Evolutionary conservation across 2,888 invertebrate species (phyloP), one percentile per base, ranked within the genome.

Genomic region (Harmothoe impar): DNA sequence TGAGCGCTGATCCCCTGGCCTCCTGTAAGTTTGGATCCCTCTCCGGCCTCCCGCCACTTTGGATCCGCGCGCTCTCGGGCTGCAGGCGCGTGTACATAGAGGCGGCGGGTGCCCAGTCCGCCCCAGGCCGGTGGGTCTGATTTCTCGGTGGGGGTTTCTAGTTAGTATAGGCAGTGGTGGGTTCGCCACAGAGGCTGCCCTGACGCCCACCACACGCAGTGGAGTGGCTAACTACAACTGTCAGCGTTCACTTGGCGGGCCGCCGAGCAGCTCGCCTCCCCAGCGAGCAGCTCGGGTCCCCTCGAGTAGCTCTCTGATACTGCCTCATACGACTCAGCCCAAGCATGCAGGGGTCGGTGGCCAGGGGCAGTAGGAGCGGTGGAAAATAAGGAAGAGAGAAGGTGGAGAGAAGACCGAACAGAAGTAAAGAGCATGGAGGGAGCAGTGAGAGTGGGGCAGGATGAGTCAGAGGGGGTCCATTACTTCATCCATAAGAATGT

Each of bases 211-310:
- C 77, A 52, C 84, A 84, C 51, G 43, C 84, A 84, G 84, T 43
- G 23, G 84, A 84, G 84, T 84, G 84, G 84, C 52, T 84, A 84
- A 84, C 84, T 51, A 43, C 84, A 84, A 33, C 84, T 84, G 51
- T 84, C 84, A 43, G 84, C 84, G 52, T 43, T 33, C 51, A 84
- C 84, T 84, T 43, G 84, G 84, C 25, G 25, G 78, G 15, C 31
- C 31, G 78, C 78, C 78, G 35, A 84, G 52, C 84, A 52, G 43
- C 84, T 52, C 52, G 20, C 35, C 20, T 78, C 78, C 78, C 43
- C 62, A n/a, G 62, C 77, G 77, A 77, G 77, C 77, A 77, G 31
- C 77, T 77, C 77, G 31, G 77, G 25, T 15, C 29, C 17, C 31
- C 15, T 20, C 77, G 77, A 62, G 62, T 62, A 62, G 77, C 77